Base-by-base conservation (phyloP, 1,140 invertebrate genomes). In the Pseudomyrmex flavicornis region DNA sequence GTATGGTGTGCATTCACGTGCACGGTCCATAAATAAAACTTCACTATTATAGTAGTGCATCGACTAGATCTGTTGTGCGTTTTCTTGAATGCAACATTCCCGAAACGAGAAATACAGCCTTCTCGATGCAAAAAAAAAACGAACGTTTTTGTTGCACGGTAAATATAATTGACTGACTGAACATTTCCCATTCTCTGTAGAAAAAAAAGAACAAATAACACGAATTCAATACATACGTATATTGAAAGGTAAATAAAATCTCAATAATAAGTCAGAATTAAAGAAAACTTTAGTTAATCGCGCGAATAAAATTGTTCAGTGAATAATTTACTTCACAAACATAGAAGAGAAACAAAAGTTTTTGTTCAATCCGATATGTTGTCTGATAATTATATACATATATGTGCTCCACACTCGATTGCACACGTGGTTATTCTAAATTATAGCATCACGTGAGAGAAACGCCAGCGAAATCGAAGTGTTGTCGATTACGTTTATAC, bases 1-100 rank as follows among this genome's bases (percentile, higher is more conserved):
- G 54, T 69, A 69, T 46, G 52, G 54, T 69, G 58, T 46, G 52
- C 65, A 69, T 70, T 79, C 35, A 59, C 46, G 44, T 70, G 65
- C 46, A 35, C 35, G 35, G 5, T 52, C n/a, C 50, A 70, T 65
- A 80, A 80, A 70, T 70, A 80, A 80, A 70, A 13, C 63, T 62
- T 56, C 48, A n/a, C 48, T 58, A 52, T 15, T 35, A 15, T n/a
- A n/a, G 46, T 17, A 48, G 26, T 56, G 50, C 22, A 50, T 50
- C 13, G 46, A 75, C 44, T 35, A 66, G 10, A 61, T 3, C 35
- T 13, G 9, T 52, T 3, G 63, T 69, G 20, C 54, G 35, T 17
- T 59, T 70, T 79, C 65, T 69, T 69, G 65, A 79, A 79, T 79
- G 54, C 58, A 79, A 79, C 54, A 79, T 79, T 48, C 35, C 48